Base-by-base conservation (phyloP, 2,888 invertebrate genomes). In the Erynnis tages region DNA sequence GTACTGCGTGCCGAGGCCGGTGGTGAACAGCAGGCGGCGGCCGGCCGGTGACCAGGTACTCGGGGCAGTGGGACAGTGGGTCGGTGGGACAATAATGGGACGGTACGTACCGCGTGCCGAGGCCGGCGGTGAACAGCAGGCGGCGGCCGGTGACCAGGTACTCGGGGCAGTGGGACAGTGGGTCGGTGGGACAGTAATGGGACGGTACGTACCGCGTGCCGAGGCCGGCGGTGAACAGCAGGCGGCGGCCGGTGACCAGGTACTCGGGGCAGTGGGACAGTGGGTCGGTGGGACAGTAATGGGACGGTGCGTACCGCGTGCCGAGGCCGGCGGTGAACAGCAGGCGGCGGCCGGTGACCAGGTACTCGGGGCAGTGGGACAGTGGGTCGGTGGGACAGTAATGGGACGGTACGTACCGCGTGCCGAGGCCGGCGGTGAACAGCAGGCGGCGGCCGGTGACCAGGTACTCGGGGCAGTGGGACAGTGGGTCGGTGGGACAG, bases 391-490 rank as follows among this genome's bases (percentile, higher is more conserved):
- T n/a, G n/a, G n/a, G n/a, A n/a, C n/a, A n/a, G n/a, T n/a, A n/a
- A n/a, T n/a, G n/a, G n/a, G n/a, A n/a, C n/a, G 95, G 92, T 17
- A 16, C 45, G 19, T 4, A 82, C 85, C 84, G 75, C 54, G 84
- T 96, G 84, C 90, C 97, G 91, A 47, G 96, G 93, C 59, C 91
- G 49, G 60, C 94, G 82, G 83, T 81, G 68, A 85, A 76, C 2
- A 85, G 71, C 21, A 86, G 63, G 0, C 82, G 41, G 0, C 86
- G 37, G 0, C 79, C 82, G 0, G 65, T 25, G 2, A 78, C 75
- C 7, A 98, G 92, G 81, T 95, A 96, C 78, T 98, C 98, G 0
- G 98, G 97, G 72, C 96, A 94, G 37, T 94, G 52, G 95, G n/a
- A n/a, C n/a, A n/a, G n/a, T n/a, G n/a, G n/a, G n/a, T n/a, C n/a